Conservation (phyloP, 2,888 invertebrate species). For the Geotrupes spiniger region DNA sequence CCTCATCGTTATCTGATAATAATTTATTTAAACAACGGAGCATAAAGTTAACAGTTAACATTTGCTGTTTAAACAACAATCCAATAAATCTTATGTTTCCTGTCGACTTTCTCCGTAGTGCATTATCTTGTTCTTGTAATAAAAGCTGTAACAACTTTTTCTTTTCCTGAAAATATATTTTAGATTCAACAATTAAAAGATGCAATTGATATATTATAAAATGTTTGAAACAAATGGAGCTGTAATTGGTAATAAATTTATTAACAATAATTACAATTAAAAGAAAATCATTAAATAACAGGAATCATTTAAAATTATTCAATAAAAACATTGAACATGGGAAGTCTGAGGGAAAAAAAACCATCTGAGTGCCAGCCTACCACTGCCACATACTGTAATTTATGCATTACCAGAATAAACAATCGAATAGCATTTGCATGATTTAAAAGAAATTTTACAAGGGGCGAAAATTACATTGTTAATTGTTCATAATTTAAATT, state of each 20-base stretch:
- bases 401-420: no score
- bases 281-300: conserved; percentile 19
- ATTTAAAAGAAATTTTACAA: no score
- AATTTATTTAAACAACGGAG: conserved; percentile 76
- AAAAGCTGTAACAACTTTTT: conserved; percentile 71
- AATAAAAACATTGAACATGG: no score
- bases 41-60: conserved; percentile 88
- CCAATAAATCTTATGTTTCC: conserved; percentile 85
- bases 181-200: background rate
- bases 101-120: conserved; percentile 77
- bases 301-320: conserved; percentile 30
- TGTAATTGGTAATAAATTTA: conserved; percentile 16
- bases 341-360: no score
- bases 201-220: conserved; percentile 4
- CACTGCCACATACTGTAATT: no score
- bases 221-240: conserved; percentile 11
- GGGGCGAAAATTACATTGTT: no score
- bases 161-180: conserved; percentile 53
- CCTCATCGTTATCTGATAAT: conserved; percentile 77
- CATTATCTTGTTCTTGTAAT: conserved; percentile 74
- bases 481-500: no score
- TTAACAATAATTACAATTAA: conserved; percentile 16
- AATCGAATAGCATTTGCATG: no score
- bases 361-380: no score
- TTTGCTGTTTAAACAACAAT: conserved; percentile 87